A percentile compares a stretch with the other conserved stretches of the same genome.
Evolutionary conservation across 2,888 invertebrate genomes (phyloP).

Genomic region (Stenodera caucasica): DNA sequence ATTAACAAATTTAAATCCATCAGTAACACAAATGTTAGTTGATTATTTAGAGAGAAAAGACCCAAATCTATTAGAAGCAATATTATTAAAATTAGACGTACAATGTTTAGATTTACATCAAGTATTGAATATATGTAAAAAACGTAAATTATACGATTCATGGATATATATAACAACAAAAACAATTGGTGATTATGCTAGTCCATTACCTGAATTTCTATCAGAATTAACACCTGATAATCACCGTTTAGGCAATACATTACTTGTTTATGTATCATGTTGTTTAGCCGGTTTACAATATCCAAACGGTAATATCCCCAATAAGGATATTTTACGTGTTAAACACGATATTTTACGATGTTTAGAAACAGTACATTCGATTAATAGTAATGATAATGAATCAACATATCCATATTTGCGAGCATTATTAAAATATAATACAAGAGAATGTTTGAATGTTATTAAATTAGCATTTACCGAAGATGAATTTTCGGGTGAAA

Average conservation of each 20-base stretch:
- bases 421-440: slow-evolving; percentile 78
- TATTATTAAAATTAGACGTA: slow-evolving; percentile 73
- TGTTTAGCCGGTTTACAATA: slow-evolving; percentile 86
- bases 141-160: slow-evolving; percentile 67
- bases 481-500: slow-evolving; percentile 72
- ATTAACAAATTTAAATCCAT: slow-evolving; percentile 66
- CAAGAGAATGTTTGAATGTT: slow-evolving; percentile 83
- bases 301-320: slow-evolving; percentile 73
- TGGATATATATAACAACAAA: slow-evolving; percentile 77
- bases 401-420: slow-evolving; percentile 72
- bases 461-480: slow-evolving; percentile 83
- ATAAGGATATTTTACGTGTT: slow-evolving; percentile 64
- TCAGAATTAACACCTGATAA: slow-evolving; percentile 58
- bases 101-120: slow-evolving; percentile 77
- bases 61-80: slow-evolving; percentile 66
- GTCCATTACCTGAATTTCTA: slow-evolving; percentile 71
- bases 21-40: slow-evolving; percentile 73
- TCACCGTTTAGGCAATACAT: slow-evolving; percentile 74
- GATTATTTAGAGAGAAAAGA: slow-evolving; percentile 65
- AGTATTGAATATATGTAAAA: slow-evolving; percentile 58
- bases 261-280: slow-evolving; percentile 84
- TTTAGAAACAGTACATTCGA: slow-evolving; percentile 69
- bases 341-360: slow-evolving; percentile 75
- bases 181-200: slow-evolving; percentile 73
- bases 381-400: slow-evolving; percentile 64